Evolutionary conservation across 2,113 vertebrate species (phyloP).

Genomic region (Pluvialis apricaria): DNA sequence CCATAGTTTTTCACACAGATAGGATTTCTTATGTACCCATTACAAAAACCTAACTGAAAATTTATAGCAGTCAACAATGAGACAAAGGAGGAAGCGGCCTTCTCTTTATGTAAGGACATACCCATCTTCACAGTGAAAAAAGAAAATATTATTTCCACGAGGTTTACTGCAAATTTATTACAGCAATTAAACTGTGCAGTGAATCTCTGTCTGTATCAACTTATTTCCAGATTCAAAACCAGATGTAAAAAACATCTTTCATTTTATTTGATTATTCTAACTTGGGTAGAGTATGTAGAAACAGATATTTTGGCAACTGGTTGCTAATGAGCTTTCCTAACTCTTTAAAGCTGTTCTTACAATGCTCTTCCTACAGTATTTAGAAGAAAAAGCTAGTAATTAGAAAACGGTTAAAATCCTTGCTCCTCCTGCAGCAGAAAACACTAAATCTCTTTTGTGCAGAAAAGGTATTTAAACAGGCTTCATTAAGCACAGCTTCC

Average conservation of each 20-base stretch:
- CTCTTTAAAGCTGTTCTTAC: conserved; percentile 13
- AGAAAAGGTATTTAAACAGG: conserved; percentile 5
- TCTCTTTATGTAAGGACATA: conserved; percentile 16
- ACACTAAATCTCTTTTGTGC: not conserved
- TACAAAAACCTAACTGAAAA: conserved; percentile 32
- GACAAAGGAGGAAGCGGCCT: conserved; percentile 10
- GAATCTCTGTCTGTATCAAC: conserved; percentile 19
- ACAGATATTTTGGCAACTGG: conserved; percentile 39
- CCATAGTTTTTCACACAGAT: not conserved
- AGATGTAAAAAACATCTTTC: conserved; percentile 50
- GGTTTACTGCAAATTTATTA: conserved; percentile 55
- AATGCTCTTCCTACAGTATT: conserved; percentile 1
- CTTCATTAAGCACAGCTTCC: not conserved
- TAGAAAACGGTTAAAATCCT: conserved; percentile 4
- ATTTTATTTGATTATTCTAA: conserved; percentile 38
- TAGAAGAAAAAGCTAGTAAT: not conserved
- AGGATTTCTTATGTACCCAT: not conserved
- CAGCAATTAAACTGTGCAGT: conserved; percentile 47
- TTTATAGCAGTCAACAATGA: not conserved
- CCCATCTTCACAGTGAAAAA: conserved; percentile 9
- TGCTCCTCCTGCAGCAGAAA: not conserved
- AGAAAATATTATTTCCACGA: conserved; percentile 14
- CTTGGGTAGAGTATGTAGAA: not conserved
- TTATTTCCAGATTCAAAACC: conserved; percentile 57
- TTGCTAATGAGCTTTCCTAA: conserved; percentile 22